These are phyloP conservation scores for Luscinia luscinia DNA, from an alignment of 2,797 vertebrate genomes.

Conservation along the genomic window DNA sequence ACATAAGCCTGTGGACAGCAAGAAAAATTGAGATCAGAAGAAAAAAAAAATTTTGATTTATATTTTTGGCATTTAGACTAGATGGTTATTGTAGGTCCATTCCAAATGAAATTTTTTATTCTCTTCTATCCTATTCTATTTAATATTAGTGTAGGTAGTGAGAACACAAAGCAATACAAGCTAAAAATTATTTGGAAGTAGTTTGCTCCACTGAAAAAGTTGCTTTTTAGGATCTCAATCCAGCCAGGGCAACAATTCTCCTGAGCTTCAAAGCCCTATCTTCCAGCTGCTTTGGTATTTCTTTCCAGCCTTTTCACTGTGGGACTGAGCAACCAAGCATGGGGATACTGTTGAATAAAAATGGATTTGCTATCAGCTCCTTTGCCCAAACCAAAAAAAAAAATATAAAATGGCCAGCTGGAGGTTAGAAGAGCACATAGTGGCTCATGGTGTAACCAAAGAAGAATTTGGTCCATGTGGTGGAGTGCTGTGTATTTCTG, in stretches of 20 bases:
- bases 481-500: background rate
- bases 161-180: background rate
- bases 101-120: background rate
- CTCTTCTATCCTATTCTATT: background rate
- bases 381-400: background rate
- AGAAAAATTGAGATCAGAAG: background rate
- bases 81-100: background rate
- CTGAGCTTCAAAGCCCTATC: background rate
- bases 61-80: background rate
- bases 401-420: background rate
- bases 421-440: background rate
- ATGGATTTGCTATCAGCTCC: background rate
- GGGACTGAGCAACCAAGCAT: accelerated
- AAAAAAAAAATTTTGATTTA: background rate
- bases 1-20: background rate
- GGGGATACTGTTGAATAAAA: background rate
- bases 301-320: background rate
- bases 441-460: background rate
- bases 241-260: background rate
- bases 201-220: background rate
- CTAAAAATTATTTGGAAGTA: background rate
- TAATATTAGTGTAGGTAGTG: background rate
- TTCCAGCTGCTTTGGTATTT: background rate
- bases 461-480: background rate
- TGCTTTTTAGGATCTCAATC: background rate